A percentile compares a stretch with the other conserved stretches of the same genome.
phyloP scores from a whole-genome alignment of 2,888 invertebrate genomes.

The Perithous albicinctus region DNA sequence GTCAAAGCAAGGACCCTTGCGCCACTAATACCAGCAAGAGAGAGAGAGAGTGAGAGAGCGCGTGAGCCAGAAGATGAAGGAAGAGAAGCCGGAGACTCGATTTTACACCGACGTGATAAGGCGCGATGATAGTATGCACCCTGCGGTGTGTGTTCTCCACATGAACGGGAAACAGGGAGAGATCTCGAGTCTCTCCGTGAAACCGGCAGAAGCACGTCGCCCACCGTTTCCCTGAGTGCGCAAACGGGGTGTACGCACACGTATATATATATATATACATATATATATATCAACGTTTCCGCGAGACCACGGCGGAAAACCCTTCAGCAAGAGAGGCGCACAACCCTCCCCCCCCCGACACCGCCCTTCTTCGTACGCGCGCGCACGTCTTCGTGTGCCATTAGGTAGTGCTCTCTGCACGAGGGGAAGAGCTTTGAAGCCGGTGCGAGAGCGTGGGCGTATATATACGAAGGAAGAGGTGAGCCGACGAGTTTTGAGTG shows the following conservation, averaged over 20 bases:
- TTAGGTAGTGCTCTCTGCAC: constrained; percentile 66
- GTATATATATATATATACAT: constrained; percentile 23
- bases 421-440: constrained; percentile 54
- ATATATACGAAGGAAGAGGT: constrained; percentile 32
- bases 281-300: constrained; percentile 41
- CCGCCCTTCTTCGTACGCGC: constrained; percentile 63
- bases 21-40: constrained; percentile 73
- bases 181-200: constrained; percentile 48
- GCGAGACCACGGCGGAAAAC: constrained; percentile 52
- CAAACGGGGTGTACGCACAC: constrained; percentile 52
- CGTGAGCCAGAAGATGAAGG: constrained; percentile 32
- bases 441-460: constrained; percentile 55
- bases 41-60: constrained; percentile 12
- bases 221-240: constrained; percentile 54
- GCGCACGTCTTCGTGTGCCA: constrained; percentile 67
- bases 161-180: constrained; percentile 31
- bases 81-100: constrained; percentile 28
- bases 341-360: constrained; percentile 57
- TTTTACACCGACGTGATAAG: constrained; percentile 40
- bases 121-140: constrained; percentile 22
- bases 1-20: constrained; percentile 84
- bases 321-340: constrained; percentile 55
- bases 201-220: constrained; percentile 52
- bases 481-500: constrained; percentile 49
- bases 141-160: constrained; percentile 45